These are phyloP conservation scores for Leptinotarsa undecemlineata DNA, from an alignment of 1,140 invertebrate genomes.

Conservation along the genomic window DNA sequence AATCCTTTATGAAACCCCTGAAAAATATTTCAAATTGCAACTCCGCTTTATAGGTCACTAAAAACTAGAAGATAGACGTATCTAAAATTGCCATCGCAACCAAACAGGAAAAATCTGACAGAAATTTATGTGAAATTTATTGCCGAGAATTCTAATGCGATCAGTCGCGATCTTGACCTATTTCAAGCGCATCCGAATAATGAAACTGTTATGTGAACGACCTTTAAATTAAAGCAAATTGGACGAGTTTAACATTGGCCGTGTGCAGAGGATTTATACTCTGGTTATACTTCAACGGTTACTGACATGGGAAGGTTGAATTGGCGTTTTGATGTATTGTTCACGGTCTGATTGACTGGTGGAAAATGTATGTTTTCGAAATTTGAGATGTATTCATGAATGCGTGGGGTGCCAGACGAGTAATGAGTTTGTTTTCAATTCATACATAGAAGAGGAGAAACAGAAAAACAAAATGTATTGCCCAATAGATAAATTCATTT, in stretches of 20 bases:
- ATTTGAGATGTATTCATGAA: too few relatives aligned
- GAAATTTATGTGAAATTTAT: conserved; percentile 21
- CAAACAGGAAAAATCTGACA: conserved; percentile 4
- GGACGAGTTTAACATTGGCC: conserved; percentile 27
- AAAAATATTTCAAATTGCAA: background rate
- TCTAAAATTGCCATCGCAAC: background rate
- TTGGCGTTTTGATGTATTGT: background rate
- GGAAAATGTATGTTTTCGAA: too few relatives aligned
- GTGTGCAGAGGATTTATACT: background rate
- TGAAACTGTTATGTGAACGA: conserved; percentile 29
- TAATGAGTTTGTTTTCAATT: too few relatives aligned
- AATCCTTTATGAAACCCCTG: too few relatives aligned
- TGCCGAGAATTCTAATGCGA: conserved; percentile 6
- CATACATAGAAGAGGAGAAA: too few relatives aligned
- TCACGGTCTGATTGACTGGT: background rate
- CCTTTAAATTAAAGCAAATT: conserved; percentile 30
- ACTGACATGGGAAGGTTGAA: conserved; percentile 17
- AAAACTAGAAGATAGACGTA: background rate
- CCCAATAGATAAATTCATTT: too few relatives aligned
- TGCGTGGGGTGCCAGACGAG: too few relatives aligned
- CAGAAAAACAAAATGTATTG: too few relatives aligned
- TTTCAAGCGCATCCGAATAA: conserved; percentile 18
- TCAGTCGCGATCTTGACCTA: conserved; percentile 33
- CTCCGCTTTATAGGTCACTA: background rate
- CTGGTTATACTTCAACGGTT: conserved; percentile 15